Percentiles rank a stretch among this genome's conserved stretches.
phyloP scores from a whole-genome alignment of 2,888 invertebrate genomes.

The Cantharis rufa region DNA sequence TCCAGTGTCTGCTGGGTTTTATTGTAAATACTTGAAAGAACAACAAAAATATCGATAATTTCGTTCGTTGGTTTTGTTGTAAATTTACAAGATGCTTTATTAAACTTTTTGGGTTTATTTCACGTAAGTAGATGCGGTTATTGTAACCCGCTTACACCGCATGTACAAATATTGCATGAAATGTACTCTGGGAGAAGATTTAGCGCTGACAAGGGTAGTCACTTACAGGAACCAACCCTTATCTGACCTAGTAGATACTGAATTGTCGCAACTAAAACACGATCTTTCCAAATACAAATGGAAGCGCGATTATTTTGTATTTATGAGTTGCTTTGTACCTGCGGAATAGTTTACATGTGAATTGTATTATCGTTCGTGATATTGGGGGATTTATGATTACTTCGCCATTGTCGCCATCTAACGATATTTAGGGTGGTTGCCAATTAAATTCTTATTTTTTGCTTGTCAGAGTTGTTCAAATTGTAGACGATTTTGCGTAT shows the following conservation, averaged over 20 bases:
- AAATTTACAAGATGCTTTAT: neutral
- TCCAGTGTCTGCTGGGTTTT: neutral
- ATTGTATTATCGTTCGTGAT: neutral
- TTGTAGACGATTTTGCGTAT: conserved; percentile 30
- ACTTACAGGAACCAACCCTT: conserved; percentile 43
- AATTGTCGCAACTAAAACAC: conserved; percentile 38
- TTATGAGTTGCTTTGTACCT: conserved; percentile 27
- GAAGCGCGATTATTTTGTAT: conserved; percentile 31
- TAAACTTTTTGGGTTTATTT: neutral
- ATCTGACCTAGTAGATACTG: conserved; percentile 40
- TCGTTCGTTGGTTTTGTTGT: no score
- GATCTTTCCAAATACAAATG: conserved; percentile 36
- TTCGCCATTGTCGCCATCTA: no score
- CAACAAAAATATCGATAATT: neutral
- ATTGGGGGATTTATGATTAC: no score
- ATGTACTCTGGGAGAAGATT: conserved; percentile 35
- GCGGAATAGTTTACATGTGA: conserved; percentile 2
- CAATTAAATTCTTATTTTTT: conserved; percentile 26
- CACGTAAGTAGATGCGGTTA: neutral
- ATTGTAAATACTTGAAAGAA: neutral
- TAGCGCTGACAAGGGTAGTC: conserved; percentile 44
- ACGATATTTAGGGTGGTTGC: conserved; percentile 5
- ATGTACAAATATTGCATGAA: conserved; percentile 37
- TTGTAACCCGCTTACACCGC: neutral
- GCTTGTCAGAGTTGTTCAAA: conserved; percentile 18